These are phyloP conservation scores for Orchesella cincta DNA, from an alignment of 1,140 invertebrate species.

Conservation along the genomic window DNA sequence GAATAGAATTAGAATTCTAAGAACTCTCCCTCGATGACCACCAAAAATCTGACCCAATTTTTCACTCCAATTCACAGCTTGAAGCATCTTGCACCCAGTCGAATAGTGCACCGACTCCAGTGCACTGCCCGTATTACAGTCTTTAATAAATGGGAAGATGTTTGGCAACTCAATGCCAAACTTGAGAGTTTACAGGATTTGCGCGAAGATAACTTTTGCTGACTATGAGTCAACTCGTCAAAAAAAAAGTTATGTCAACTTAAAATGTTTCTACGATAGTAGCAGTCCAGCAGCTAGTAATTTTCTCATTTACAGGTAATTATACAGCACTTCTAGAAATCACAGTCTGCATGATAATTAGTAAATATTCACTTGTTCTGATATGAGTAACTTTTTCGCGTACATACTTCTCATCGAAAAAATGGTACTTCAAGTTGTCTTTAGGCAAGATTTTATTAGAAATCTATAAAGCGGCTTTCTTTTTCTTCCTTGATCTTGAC, in stretches of 20 bases:
- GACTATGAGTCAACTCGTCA: neutral
- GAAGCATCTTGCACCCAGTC: neutral
- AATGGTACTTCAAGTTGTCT: too few relatives aligned
- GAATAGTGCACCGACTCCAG: constrained; percentile 6
- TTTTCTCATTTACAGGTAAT: too few relatives aligned
- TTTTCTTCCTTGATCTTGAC: neutral
- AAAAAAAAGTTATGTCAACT: neutral
- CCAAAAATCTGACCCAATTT: constrained; percentile 51
- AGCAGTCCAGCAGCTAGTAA: neutral
- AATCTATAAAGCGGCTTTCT: neutral
- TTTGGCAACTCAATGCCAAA: too few relatives aligned
- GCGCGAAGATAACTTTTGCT: neutral
- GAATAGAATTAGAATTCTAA: constrained; percentile 47
- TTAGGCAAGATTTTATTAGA: neutral
- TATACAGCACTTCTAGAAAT: too few relatives aligned
- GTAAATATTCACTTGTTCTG: neutral
- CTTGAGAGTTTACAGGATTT: too few relatives aligned
- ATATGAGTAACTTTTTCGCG: neutral
- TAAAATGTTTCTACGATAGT: neutral
- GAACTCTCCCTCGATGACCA: constrained; percentile 46
- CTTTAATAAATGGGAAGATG: neutral
- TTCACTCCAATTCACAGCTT: constrained; percentile 49
- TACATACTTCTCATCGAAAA: neutral
- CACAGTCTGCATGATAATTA: neutral
- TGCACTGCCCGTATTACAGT: neutral